phyloP scores from a whole-genome alignment of 2,888 invertebrate species.

The Coleophora flavipennella region DNA sequence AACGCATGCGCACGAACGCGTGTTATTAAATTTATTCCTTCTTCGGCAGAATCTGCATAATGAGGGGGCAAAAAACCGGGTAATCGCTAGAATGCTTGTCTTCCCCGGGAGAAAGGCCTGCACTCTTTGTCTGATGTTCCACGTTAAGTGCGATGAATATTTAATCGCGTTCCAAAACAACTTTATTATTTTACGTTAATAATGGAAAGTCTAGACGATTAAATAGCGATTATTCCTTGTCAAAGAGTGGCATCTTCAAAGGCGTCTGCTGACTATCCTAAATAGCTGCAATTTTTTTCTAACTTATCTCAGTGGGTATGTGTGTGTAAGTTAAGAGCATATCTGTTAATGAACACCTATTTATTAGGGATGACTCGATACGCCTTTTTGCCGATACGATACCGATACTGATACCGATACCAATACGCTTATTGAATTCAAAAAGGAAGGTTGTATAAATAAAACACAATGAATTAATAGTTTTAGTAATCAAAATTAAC shows the following conservation, averaged over 20 bases:
- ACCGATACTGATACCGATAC: too few relatives aligned
- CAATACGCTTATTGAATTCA: too few relatives aligned
- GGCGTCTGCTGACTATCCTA: too few relatives aligned
- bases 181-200: slow-evolving; percentile 40
- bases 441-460: too few relatives aligned
- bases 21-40: slow-evolving; percentile 72
- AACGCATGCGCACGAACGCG: slow-evolving; percentile 69
- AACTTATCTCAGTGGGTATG: too few relatives aligned
- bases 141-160: slow-evolving; percentile 52
- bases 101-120: slow-evolving; percentile 58
- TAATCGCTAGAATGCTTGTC: slow-evolving; percentile 65
- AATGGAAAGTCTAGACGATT: slow-evolving; percentile 45
- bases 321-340: too few relatives aligned
- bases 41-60: slow-evolving; percentile 71
- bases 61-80: slow-evolving; percentile 63
- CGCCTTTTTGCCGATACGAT: too few relatives aligned
- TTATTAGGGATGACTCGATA: too few relatives aligned
- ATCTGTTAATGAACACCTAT: too few relatives aligned
- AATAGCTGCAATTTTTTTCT: too few relatives aligned
- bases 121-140: slow-evolving; percentile 40
- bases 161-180: slow-evolving; percentile 33
- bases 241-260: slow-evolving; percentile 19
- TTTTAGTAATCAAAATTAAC: too few relatives aligned
- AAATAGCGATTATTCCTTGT: slow-evolving; percentile 49
- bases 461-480: too few relatives aligned